phyloP scores from a whole-genome alignment of 2,797 vertebrate species.

The Scomberomorus guttatus region DNA sequence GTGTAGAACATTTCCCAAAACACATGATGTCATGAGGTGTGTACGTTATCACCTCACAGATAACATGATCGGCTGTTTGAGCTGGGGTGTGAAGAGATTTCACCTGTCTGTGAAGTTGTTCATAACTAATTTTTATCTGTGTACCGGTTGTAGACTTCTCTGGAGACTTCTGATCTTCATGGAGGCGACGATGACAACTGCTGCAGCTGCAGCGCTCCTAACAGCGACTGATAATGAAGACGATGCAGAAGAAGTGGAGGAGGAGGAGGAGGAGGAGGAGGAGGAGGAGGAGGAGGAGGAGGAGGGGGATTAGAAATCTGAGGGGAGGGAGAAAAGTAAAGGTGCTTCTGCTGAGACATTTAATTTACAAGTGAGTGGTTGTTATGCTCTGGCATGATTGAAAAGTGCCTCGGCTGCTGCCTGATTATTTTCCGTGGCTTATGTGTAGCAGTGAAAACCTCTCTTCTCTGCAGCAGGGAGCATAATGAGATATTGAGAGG shows the following conservation, averaged over 20 bases:
- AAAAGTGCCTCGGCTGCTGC: conserved; percentile 49
- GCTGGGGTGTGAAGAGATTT: conserved; percentile 31
- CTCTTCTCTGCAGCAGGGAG: conserved; percentile 65
- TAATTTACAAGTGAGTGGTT: conserved; percentile 65
- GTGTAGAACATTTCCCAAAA: conserved; percentile 28
- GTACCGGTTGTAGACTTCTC: conserved; percentile 29
- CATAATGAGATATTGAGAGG: conserved; percentile 74
- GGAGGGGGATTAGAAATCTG: conserved; percentile 37
- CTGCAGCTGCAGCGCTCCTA: conserved; percentile 39
- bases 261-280: conserved; percentile 2
- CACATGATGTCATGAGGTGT: conserved; percentile 29
- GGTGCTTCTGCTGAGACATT: conserved; percentile 64
- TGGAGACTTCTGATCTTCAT: conserved; percentile 30
- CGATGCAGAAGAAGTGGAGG: conserved; percentile 14
- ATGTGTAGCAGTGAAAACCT: conserved; percentile 43
- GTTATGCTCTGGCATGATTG: conserved; percentile 59
- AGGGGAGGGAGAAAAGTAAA: conserved; percentile 52
- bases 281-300: conserved; percentile 15
- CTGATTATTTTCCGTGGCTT: conserved; percentile 61
- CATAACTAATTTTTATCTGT: conserved; percentile 44
- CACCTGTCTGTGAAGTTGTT: conserved; percentile 42
- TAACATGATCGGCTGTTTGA: conserved; percentile 42
- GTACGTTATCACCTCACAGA: conserved; percentile 48
- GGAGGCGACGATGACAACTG: background rate
- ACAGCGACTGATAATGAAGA: conserved; percentile 57